Evolutionary conservation across 2,888 invertebrate species (phyloP), one percentile per base, ranked within the genome.

Genomic region (Epirrita christyi): DNA sequence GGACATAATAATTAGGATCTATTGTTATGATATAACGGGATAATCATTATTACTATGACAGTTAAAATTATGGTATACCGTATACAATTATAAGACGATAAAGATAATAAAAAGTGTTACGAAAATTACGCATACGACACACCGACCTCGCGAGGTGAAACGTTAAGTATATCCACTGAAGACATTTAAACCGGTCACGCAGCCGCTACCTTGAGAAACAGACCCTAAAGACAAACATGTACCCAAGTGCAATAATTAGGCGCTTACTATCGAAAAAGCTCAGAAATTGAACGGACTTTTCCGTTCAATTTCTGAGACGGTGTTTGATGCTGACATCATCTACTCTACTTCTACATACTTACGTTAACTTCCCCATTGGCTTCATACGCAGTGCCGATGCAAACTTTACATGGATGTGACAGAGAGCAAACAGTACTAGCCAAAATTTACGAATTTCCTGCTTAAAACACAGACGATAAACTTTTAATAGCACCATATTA

Each of bases 341-440:
- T n/a, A n/a, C n/a, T n/a, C n/a, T n/a, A n/a, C n/a, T n/a, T n/a
- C n/a, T 21, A 3, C 21, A 21, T 21, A 21, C 21, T 21, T 21
- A 21, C 21, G 21, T 4, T 21, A 3, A 4, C 4, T 21, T 21
- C 2, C 4, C 2, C 21, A 21, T 21, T 21, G 21, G 2, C 21
- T 21, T 3, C 21, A 3, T 21, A 21, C 21, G 21, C 21, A 21
- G 84, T 85, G 79, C 75, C 70, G 74, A 69, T 71, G 72, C 68
- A 60, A 71, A 67, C 80, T 80, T 65, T 81, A 80, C 77, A 81
- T 74, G 81, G 81, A 21, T 64, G 76, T 78, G 84, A 81, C 84
- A 80, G 21, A 4, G 21, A 21, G 4, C 21, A 21, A 21, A 21
- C 21, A 21, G 21, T 21, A 21, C 4, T 2, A 21, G 21, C 2